Conservation (phyloP, 2,113 vertebrate species). For the Misgurnus anguillicaudatus region DNA sequence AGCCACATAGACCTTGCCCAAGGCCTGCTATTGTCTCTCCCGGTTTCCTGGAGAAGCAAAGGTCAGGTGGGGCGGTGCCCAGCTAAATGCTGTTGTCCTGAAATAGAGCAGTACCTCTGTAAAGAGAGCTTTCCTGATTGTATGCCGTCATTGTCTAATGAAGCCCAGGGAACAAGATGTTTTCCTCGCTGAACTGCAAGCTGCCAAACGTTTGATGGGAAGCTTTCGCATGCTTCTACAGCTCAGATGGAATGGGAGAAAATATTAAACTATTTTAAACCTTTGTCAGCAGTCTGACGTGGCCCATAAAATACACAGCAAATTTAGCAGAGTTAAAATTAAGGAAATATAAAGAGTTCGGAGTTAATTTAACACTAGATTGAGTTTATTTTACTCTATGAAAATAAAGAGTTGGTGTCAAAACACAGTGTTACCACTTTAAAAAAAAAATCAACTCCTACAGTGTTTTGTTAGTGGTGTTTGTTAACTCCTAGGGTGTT, state of each 20-base stretch:
- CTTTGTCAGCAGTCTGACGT: conserved; percentile 14
- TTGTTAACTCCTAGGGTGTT: too few relatives aligned
- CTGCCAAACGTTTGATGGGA: conserved; percentile 32
- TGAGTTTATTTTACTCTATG: too few relatives aligned
- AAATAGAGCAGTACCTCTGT: conserved; percentile 59
- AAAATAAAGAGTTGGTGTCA: too few relatives aligned
- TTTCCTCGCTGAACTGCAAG: conserved; percentile 26
- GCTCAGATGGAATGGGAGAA: conserved; percentile 12
- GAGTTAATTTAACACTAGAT: too few relatives aligned
- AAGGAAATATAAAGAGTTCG: too few relatives aligned
- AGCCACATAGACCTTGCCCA: conserved; percentile 63
- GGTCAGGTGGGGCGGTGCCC: conserved; percentile 59
- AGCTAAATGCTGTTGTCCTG: conserved; percentile 64
- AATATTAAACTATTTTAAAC: conserved; percentile 20
- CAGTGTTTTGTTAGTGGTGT: too few relatives aligned
- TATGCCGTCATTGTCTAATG: conserved; percentile 60
- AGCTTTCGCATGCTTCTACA: conserved; percentile 22
- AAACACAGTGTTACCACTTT: too few relatives aligned
- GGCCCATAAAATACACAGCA: too few relatives aligned
- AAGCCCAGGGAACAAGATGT: conserved; percentile 22
- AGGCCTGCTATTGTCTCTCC: conserved; percentile 69
- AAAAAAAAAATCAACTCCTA: too few relatives aligned
- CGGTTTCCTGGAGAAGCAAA: conserved; percentile 51
- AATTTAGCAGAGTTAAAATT: too few relatives aligned
- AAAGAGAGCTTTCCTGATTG: conserved; percentile 44